Evolutionary conservation across 2,888 invertebrate genomes (phyloP).

Genomic region (Invenusta paracnida): DNA sequence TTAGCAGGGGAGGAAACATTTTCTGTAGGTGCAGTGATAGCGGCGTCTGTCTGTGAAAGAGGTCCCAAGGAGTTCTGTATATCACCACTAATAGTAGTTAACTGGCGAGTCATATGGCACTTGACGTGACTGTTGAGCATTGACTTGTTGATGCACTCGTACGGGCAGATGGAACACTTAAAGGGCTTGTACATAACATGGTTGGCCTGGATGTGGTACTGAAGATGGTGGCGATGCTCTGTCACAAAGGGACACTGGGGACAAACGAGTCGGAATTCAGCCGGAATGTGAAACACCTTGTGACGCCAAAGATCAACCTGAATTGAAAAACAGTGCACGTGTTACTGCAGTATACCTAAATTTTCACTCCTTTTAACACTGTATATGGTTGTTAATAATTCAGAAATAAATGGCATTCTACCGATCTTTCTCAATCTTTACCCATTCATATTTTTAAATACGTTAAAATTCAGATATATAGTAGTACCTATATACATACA

Average conservation of each 20-base stretch:
- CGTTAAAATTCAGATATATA: too few relatives aligned
- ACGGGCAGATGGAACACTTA: background rate
- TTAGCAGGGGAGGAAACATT: background rate
- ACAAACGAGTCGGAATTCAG: background rate
- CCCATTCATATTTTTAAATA: too few relatives aligned
- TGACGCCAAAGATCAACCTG: conserved; percentile 2
- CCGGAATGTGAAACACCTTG: background rate
- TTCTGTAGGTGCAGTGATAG: background rate
- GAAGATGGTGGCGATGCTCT: background rate
- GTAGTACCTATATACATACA: too few relatives aligned
- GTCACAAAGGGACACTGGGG: background rate
- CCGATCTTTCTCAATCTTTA: too few relatives aligned
- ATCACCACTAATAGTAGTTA: background rate
- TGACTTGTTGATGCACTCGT: conserved; percentile 11
- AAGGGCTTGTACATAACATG: conserved; percentile 16
- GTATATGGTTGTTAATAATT: background rate
- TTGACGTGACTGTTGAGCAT: background rate
- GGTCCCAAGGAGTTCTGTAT: background rate
- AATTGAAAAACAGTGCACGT: background rate
- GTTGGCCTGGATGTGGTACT: background rate
- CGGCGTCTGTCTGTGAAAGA: background rate
- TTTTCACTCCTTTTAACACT: background rate
- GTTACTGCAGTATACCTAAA: background rate
- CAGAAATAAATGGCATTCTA: too few relatives aligned
- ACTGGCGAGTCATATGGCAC: background rate